Conservation (phyloP, 92 coral and sea anemone species). For the Zoanthus sansibaricus region DNA sequence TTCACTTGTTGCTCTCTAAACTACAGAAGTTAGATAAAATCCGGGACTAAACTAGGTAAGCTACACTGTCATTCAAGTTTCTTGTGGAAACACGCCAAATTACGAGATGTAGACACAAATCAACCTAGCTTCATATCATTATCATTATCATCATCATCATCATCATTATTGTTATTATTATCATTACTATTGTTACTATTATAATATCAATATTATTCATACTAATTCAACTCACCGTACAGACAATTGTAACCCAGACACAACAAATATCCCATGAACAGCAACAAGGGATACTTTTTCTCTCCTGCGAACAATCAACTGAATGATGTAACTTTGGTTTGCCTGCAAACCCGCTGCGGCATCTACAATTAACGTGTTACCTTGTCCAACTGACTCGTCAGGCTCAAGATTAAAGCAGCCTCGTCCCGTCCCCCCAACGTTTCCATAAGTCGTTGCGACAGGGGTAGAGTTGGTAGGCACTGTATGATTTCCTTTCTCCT, state of each 20-base stretch:
- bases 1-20: too few species aligned
- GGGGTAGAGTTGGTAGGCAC: constrained; percentile 40
- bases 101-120: too few species aligned
- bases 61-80: too few species aligned
- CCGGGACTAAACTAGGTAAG: too few species aligned
- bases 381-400: constrained; percentile 41
- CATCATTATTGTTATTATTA: too few species aligned
- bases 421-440: constrained; percentile 48
- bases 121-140: too few species aligned
- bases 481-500: constrained; percentile 57
- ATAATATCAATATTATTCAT: too few species aligned
- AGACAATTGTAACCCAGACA: constrained; percentile 16
- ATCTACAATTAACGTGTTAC: not conserved
- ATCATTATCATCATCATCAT: too few species aligned
- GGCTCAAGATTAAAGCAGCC: constrained; percentile 84
- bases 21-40: too few species aligned
- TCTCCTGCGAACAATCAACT: not conserved
- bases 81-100: too few species aligned
- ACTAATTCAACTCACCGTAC: constrained; percentile 9
- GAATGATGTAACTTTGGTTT: constrained; percentile 36
- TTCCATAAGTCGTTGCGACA: constrained; percentile 50
- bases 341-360: constrained; percentile 57
- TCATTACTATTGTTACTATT: too few species aligned
- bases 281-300: not conserved
- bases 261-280: constrained; percentile 7